Percentiles rank a stretch among this genome's conserved stretches.
These are phyloP conservation scores for Oxyscelio sp. DNA, from an alignment of 2,888 invertebrate genomes.

Conservation along the genomic window DNA sequence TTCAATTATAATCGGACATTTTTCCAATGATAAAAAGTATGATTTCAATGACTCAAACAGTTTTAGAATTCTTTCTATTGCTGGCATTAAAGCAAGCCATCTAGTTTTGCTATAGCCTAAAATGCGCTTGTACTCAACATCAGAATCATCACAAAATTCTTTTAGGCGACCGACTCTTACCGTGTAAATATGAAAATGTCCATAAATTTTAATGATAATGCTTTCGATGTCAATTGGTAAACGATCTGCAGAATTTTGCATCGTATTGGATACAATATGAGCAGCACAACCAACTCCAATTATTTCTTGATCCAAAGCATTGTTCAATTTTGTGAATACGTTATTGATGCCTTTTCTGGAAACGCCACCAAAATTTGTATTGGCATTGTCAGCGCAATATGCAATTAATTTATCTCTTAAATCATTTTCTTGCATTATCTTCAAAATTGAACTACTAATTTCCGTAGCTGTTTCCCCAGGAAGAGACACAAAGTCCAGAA, in stretches of 20 bases:
- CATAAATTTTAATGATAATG: constrained; percentile 73
- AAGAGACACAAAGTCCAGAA: too few relatives aligned
- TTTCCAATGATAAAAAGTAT: too few relatives aligned
- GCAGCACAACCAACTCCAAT: constrained; percentile 78
- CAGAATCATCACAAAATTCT: too few relatives aligned
- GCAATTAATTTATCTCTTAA: constrained; percentile 76
- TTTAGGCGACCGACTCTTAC: too few relatives aligned
- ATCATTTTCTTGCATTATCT: constrained; percentile 30
- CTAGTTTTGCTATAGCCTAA: too few relatives aligned
- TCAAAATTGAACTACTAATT: constrained; percentile 75
- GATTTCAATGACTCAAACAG: too few relatives aligned
- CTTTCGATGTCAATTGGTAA: constrained; percentile 74
- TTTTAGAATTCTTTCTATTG: too few relatives aligned
- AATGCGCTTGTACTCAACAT: too few relatives aligned
- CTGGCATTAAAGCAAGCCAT: too few relatives aligned
- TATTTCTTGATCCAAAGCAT: constrained; percentile 69
- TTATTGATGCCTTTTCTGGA: constrained; percentile 72
- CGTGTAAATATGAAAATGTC: constrained; percentile 76
- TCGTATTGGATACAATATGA: constrained; percentile 78
- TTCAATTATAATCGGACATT: too few relatives aligned
- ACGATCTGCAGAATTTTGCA: constrained; percentile 74
- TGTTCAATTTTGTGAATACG: constrained; percentile 76
- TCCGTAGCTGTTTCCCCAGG: constrained; percentile 76
- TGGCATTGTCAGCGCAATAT: constrained; percentile 81
- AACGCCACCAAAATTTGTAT: constrained; percentile 81